Evolutionary conservation across 2,113 vertebrate species (phyloP).

Genomic region (Polypterus bichir): DNA sequence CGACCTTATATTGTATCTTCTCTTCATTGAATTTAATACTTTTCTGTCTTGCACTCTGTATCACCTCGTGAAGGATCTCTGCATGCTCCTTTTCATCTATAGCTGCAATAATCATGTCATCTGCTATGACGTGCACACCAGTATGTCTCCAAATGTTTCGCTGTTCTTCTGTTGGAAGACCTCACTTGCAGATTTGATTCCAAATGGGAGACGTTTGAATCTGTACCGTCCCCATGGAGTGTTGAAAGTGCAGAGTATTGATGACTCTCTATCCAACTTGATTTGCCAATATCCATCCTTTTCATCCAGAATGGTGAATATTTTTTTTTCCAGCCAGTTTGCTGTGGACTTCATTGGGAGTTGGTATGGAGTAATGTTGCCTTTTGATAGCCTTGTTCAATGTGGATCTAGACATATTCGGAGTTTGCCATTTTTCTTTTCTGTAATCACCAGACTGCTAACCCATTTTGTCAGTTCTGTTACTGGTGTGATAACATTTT

Average conservation of each 20-base stretch:
- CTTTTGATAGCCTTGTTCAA: constrained; percentile 4
- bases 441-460: constrained; percentile 2
- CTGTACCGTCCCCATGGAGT: constrained; percentile 9
- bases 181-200: too few species aligned
- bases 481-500: neutral
- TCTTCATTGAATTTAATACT: constrained; percentile 13
- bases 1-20: constrained; percentile 8
- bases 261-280: constrained; percentile 15
- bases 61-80: too few species aligned
- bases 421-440: neutral
- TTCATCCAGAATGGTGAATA: constrained; percentile 16
- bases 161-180: too few species aligned
- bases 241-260: constrained; percentile 14
- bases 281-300: constrained; percentile 20
- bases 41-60: neutral
- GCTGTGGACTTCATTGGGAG: constrained; percentile 7
- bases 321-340: constrained; percentile 11
- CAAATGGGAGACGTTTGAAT: constrained; percentile 3
- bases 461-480: constrained; percentile 4
- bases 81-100: too few species aligned
- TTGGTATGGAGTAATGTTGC: constrained; percentile 16
- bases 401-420: constrained; percentile 2
- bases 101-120: too few species aligned
- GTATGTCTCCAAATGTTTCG: too few species aligned
- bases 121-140: too few species aligned